Conservation (phyloP, 2,888 invertebrate genomes). For the Hermaeophaga mercurialis region DNA sequence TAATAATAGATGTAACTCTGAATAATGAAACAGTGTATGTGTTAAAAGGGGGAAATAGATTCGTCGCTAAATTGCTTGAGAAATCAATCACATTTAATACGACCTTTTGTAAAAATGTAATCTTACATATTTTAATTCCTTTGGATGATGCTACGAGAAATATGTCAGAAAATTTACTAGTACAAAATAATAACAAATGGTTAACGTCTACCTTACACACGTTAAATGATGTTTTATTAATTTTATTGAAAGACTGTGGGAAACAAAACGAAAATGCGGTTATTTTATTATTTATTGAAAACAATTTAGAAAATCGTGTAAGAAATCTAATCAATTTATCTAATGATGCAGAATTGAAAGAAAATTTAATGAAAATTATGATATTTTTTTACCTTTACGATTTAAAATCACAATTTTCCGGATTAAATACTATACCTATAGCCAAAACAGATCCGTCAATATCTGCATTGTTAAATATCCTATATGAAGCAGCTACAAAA, state of each 20-base stretch:
- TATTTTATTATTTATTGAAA: constrained; percentile 52
- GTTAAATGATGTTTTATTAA: constrained; percentile 61
- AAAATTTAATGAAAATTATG: constrained; percentile 59
- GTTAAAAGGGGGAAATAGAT: constrained; percentile 68
- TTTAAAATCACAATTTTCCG: constrained; percentile 22
- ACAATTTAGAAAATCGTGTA: constrained; percentile 56
- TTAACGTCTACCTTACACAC: constrained; percentile 65
- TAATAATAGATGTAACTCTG: constrained; percentile 67
- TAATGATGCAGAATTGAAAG: constrained; percentile 58
- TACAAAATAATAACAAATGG: constrained; percentile 61
- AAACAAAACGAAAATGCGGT: constrained; percentile 52
- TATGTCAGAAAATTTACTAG: constrained; percentile 45
- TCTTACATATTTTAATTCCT: constrained; percentile 64
- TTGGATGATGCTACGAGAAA: constrained; percentile 59
- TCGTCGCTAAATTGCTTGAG: constrained; percentile 66
- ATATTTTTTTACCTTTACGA: constrained; percentile 34
- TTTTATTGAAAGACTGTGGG: constrained; percentile 51
- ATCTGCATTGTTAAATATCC: constrained; percentile 1
- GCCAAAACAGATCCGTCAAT: not conserved
- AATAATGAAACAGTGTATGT: constrained; percentile 75
- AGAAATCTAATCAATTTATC: constrained; percentile 56
- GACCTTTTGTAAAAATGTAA: constrained; percentile 62
- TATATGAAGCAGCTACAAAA: constrained; percentile 19
- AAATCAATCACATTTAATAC: constrained; percentile 61
- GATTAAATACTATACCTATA: not conserved